These are phyloP conservation scores for Rhabdomys dilectus DNA, from an alignment of 2,113 vertebrate species.

Conservation along the genomic window DNA sequence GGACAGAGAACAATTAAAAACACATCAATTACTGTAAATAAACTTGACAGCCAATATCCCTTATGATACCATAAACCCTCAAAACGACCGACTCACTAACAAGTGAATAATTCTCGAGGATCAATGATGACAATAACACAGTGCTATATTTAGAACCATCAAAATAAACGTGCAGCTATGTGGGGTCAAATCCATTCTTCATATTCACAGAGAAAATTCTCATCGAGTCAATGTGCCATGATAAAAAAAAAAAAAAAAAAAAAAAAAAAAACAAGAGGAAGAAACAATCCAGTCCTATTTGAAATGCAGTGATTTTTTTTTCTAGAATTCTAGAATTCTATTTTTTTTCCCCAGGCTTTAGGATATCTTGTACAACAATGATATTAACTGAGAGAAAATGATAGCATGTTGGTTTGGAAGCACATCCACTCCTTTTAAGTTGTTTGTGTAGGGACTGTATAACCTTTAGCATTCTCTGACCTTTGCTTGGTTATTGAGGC, in stretches of 20 bases:
- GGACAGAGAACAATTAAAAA: slow-evolving; percentile 74
- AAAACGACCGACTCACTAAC: slow-evolving; percentile 70
- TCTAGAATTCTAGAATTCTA: slow-evolving; percentile 60
- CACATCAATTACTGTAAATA: slow-evolving; percentile 80
- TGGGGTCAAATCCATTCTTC: slow-evolving; percentile 72
- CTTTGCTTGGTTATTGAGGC: slow-evolving; percentile 30
- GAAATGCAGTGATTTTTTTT: slow-evolving; percentile 33
- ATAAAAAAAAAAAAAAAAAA: slow-evolving; percentile 61
- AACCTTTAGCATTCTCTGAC: slow-evolving; percentile 11
- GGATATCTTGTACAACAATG: slow-evolving; percentile 39
- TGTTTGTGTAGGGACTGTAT: slow-evolving; percentile 26
- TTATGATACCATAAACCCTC: slow-evolving; percentile 70
- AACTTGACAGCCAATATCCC: slow-evolving; percentile 74
- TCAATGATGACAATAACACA: slow-evolving; percentile 73
- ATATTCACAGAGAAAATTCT: slow-evolving; percentile 70
- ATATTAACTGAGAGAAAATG: slow-evolving; percentile 66
- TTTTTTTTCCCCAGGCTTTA: slow-evolving; percentile 61
- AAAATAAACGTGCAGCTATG: slow-evolving; percentile 72
- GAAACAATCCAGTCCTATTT: slow-evolving; percentile 69
- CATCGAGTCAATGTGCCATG: slow-evolving; percentile 68
- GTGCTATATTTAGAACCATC: slow-evolving; percentile 76
- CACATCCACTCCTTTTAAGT: neutral
- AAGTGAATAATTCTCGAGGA: slow-evolving; percentile 72
- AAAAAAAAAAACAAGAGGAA: slow-evolving; percentile 36
- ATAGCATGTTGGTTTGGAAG: neutral